phyloP scores from a whole-genome alignment of 2,888 invertebrate species.

The Capitulum mitella region DNA sequence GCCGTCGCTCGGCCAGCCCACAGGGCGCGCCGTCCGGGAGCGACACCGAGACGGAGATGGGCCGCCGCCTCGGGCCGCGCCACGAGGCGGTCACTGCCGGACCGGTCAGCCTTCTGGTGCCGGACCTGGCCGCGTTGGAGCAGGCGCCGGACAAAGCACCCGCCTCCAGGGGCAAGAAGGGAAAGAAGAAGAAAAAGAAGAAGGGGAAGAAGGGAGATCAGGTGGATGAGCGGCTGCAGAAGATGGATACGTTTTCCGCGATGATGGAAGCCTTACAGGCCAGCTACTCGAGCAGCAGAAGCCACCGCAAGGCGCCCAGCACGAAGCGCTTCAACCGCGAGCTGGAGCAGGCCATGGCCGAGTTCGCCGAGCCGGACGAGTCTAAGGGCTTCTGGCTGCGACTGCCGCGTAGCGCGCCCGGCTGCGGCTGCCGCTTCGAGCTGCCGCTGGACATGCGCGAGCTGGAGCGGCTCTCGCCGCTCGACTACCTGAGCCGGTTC shows the following conservation, averaged over 20 bases:
- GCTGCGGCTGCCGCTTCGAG: slow-evolving; percentile 27
- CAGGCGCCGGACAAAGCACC: no score
- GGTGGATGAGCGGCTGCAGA: not conserved
- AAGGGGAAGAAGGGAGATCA: not conserved
- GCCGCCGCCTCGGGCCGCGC: not conserved
- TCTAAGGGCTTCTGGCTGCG: slow-evolving; percentile 27
- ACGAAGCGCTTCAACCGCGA: not conserved
- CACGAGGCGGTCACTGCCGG: not conserved
- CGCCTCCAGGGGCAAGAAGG: not conserved
- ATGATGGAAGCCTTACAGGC: not conserved
- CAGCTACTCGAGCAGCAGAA: not conserved
- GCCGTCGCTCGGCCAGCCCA: not conserved
- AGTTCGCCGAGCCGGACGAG: slow-evolving; percentile 1
- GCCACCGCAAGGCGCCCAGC: not conserved
- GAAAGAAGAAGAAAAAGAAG: not conserved
- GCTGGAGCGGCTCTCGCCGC: slow-evolving; percentile 11
- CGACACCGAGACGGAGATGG: slow-evolving; percentile 2
- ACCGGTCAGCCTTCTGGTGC: not conserved
- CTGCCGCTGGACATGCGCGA: slow-evolving; percentile 24
- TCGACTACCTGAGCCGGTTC: slow-evolving; percentile 25
- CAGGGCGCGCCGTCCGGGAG: not conserved
- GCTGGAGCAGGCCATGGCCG: not conserved
- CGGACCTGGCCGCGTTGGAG: not conserved
- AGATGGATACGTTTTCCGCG: not conserved
- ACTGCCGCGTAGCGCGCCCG: slow-evolving; percentile 27